phyloP scores from a whole-genome alignment of 2,113 vertebrate species.

The Natator depressus region DNA sequence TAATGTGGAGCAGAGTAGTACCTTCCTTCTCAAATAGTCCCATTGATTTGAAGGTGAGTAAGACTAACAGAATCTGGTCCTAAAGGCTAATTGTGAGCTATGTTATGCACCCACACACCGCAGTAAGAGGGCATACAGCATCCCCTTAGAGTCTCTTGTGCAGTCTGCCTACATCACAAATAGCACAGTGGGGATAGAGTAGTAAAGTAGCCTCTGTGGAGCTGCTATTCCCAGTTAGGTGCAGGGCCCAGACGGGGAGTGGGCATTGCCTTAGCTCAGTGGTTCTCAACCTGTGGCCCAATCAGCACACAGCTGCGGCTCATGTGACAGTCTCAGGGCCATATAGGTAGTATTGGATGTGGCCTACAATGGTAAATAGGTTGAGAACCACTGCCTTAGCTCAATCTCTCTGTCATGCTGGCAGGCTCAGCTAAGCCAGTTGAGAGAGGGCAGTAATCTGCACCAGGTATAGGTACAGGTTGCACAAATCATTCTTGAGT shows the following conservation, averaged over 20 bases:
- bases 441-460: neutral
- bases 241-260: neutral
- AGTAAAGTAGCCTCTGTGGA: neutral
- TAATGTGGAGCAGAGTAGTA: neutral
- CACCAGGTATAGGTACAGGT: neutral
- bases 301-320: too few species aligned
- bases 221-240: neutral
- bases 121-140: neutral
- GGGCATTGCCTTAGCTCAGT: neutral
- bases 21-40: neutral
- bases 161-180: neutral
- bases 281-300: too few species aligned
- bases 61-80: neutral
- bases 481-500: neutral
- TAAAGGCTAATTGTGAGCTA: neutral
- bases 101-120: neutral
- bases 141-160: neutral
- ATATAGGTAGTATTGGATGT: too few species aligned
- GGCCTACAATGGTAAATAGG: too few species aligned
- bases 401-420: neutral
- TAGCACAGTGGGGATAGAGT: fast-evolving
- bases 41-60: neutral
- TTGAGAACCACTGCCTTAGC: neutral
- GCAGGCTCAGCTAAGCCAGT: neutral
- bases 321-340: too few species aligned